Evolutionary conservation across 1,140 invertebrate genomes (phyloP).

Genomic region (Plectus sambesii): DNA sequence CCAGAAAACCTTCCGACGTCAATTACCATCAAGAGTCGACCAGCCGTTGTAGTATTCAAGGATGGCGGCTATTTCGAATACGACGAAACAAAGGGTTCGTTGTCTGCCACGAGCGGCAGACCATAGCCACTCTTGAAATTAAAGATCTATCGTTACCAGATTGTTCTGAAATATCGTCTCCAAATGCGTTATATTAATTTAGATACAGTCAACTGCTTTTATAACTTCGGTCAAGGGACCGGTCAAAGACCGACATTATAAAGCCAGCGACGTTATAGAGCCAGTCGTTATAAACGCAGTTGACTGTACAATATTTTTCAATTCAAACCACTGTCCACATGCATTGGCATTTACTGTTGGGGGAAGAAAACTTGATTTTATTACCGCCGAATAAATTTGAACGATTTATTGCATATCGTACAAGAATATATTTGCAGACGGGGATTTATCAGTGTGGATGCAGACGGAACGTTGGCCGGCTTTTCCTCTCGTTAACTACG

Average conservation of each 20-base stretch:
- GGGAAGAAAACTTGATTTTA: conserved; percentile 6
- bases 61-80: conserved; percentile 19
- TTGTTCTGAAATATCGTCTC: no score
- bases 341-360: not conserved
- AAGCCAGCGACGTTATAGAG: no score
- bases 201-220: no score
- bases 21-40: conserved; percentile 10
- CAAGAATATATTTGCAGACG: no score
- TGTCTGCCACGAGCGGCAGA: no score
- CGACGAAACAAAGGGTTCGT: conserved; percentile 10
- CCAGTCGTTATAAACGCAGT: conserved; percentile 11
- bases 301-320: conserved; percentile 10
- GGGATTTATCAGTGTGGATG: no score
- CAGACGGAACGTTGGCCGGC: conserved; percentile 75
- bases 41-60: conserved; percentile 29
- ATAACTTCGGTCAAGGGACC: no score
- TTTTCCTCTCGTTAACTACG: conserved; percentile 71
- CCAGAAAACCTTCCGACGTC: conserved; percentile 11
- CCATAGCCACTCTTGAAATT: no score
- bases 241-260: no score
- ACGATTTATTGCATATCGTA: no score
- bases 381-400: conserved; percentile 16
- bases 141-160: no score
- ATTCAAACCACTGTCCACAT: conserved; percentile 4
- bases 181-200: no score